These are phyloP conservation scores for Drosophila antonietae DNA, from an alignment of 2,888 invertebrate species.

Conservation along the genomic window DNA sequence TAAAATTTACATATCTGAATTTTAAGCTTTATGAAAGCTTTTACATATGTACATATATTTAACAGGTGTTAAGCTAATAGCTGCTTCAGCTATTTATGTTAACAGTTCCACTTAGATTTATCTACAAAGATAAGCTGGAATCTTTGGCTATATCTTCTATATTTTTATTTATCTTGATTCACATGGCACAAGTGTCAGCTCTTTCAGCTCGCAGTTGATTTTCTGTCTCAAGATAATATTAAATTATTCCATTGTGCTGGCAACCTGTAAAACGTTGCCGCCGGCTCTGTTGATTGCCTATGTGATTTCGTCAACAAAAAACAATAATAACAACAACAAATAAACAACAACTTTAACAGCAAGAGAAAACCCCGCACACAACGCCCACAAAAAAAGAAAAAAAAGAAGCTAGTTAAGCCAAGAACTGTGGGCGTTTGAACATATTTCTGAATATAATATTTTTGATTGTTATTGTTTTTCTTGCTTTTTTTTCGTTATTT, in stretches of 20 bases:
- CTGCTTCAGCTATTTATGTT: neutral
- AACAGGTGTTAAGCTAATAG: neutral
- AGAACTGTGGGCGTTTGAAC: constrained; percentile 71
- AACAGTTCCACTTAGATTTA: neutral
- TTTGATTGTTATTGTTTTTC: constrained; percentile 60
- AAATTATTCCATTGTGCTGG: constrained; percentile 12
- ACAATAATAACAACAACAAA: constrained; percentile 12
- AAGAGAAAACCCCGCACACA: constrained; percentile 34
- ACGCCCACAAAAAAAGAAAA: constrained; percentile 60
- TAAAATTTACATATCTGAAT: neutral
- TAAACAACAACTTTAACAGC: constrained; percentile 17
- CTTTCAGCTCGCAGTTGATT: neutral
- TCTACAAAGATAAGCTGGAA: neutral
- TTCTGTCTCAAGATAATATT: neutral
- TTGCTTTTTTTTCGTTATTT: constrained; percentile 1
- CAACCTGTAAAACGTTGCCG: constrained; percentile 40
- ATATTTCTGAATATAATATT: constrained; percentile 75
- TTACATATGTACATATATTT: neutral
- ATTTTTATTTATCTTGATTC: neutral
- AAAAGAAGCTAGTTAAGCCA: constrained; percentile 26
- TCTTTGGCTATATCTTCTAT: neutral
- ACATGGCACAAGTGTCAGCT: neutral
- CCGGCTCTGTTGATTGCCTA: constrained; percentile 40
- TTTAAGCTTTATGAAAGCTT: neutral
- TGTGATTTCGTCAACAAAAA: constrained; percentile 36